These are phyloP conservation scores for Tenrec ecaudatus DNA, from an alignment of 2,113 vertebrate genomes.

Conservation along the genomic window DNA sequence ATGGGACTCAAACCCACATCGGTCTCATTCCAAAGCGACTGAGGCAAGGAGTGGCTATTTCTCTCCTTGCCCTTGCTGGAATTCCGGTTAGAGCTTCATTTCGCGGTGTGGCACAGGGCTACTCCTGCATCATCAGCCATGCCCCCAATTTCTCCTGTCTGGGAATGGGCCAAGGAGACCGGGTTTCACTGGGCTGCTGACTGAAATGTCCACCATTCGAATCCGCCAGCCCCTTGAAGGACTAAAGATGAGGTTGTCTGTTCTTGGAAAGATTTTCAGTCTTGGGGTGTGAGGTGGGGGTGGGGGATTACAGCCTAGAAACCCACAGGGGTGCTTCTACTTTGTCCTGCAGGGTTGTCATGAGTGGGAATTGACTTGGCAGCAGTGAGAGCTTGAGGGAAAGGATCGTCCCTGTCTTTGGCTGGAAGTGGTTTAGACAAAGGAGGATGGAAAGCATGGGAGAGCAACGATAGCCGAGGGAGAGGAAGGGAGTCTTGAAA, in stretches of 20 bases:
- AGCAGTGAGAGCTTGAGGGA: neutral
- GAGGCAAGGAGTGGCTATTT: accelerated
- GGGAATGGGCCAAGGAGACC: too few species aligned
- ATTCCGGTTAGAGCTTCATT: neutral
- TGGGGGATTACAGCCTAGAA: too few species aligned
- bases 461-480: neutral
- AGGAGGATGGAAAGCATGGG: neutral
- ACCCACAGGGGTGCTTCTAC: too few species aligned
- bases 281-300: too few species aligned
- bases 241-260: too few species aligned
- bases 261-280: too few species aligned
- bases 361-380: too few species aligned
- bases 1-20: neutral
- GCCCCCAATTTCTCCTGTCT: neutral
- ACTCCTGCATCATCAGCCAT: accelerated
- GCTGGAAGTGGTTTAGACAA: neutral
- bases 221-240: too few species aligned
- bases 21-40: neutral
- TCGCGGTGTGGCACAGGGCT: neutral
- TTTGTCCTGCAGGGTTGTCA: too few species aligned
- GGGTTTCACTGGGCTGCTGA: too few species aligned
- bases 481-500: neutral
- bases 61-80: neutral
- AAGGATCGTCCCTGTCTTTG: neutral
- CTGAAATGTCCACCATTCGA: too few species aligned